Conservation (phyloP, 1,140 invertebrate species). For the Trachymyrmex cornetzi region DNA sequence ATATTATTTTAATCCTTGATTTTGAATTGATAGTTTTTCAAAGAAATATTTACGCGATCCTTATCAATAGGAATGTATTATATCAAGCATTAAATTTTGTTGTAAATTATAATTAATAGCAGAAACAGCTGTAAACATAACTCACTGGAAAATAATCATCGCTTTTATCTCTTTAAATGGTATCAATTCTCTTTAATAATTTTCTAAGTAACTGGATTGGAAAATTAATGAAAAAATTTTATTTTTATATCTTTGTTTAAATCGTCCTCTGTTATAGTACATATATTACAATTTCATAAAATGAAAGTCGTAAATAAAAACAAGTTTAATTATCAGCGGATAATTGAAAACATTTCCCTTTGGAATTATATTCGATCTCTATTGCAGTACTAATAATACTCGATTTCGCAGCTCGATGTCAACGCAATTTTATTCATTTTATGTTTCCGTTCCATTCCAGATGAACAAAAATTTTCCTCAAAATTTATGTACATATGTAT, state of each 20-base stretch:
- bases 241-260: slow-evolving; percentile 7
- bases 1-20: neutral
- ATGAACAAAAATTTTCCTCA: slow-evolving; percentile 22
- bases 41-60: neutral
- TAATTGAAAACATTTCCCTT: slow-evolving; percentile 46
- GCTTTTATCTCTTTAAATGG: slow-evolving; percentile 17
- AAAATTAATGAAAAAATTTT: neutral
- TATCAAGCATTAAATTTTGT: neutral
- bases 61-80: neutral
- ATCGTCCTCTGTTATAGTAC: neutral
- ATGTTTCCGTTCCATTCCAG: neutral
- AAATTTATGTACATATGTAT: slow-evolving; percentile 2
- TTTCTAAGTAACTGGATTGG: neutral
- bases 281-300: slow-evolving; percentile 30
- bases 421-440: slow-evolving; percentile 17
- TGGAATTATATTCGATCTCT: neutral
- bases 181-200: slow-evolving; percentile 2
- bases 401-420: neutral
- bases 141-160: neutral
- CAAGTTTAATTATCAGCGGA: slow-evolving; percentile 7
- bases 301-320: slow-evolving; percentile 1
- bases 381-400: slow-evolving; percentile 38
- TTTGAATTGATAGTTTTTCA: neutral
- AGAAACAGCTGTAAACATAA: neutral
- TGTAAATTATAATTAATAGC: neutral